Base-by-base conservation (phyloP, 2,797 vertebrate species). In the Gila robusta region DNA sequence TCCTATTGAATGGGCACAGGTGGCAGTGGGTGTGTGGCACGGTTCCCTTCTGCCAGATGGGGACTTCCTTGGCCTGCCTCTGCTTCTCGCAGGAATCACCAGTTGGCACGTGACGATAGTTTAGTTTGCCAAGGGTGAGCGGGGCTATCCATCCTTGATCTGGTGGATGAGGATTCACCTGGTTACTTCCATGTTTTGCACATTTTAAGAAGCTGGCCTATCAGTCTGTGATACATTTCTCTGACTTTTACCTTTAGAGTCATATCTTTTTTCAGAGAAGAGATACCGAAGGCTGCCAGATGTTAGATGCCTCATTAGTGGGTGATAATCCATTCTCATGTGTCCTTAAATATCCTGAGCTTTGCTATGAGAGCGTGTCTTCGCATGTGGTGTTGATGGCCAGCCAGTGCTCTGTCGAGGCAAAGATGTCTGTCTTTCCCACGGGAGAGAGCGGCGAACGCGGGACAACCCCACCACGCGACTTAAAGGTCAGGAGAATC, bases 1-100 rank as follows among this genome's bases (percentile, higher is more conserved):
- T 89, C 39, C 85, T 84, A 89, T 90, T 89, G 93, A 93, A 94
- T 92, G 91, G 89, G 86, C 92, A 93, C 94, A 94, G 94, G 93
- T 95, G 94, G 91, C 89, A 88, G 86, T 88, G 91, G 89, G 88
- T 90, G 83, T 91, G 90, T 92, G 92, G 35, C 83, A 72, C 32
- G 10, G 37, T 41, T 87, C 87, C 88, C 88, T 92, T 85, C 92
- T 93, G 92, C 93, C 93, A 93, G 86, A 81, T 79, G 41, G 28
- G 91, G 86, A 81, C 90, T 89, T 92, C 85, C 90, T 93, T 94
- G 93, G 93, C 93, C 10, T n/a, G 83, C 88, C 89, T 89, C 90
- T 85, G 69, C 41, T 78, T 88, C 85, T 87, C 41, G 14, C 84
- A 91, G 90, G 92, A 87, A 91, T 94, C 91, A 93, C 91, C 93